Evolutionary conservation across 2,113 vertebrate species (phyloP).

Genomic region (Zosterops lateralis): DNA sequence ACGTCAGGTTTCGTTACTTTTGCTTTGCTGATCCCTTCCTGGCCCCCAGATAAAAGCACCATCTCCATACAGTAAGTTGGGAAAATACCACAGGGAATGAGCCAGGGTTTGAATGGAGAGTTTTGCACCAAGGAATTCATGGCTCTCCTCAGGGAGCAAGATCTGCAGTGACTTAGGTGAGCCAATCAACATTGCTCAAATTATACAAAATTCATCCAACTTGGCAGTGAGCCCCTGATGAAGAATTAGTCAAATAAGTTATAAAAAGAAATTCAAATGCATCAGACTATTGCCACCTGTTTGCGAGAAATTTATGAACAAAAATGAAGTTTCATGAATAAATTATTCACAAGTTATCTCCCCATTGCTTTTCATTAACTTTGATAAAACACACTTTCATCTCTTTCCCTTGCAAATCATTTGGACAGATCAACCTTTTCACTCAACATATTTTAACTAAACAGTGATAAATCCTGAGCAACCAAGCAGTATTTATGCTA

Average conservation of each 20-base stretch:
- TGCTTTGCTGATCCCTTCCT: neutral
- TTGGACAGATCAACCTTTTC: neutral
- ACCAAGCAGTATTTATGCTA: neutral
- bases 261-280: neutral
- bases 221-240: neutral
- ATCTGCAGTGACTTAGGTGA: neutral
- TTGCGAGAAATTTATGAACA: slow-evolving; percentile 8
- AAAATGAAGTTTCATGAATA: slow-evolving; percentile 22
- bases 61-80: neutral
- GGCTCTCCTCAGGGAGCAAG: neutral
- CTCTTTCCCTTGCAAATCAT: slow-evolving; percentile 1
- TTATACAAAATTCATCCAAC: neutral
- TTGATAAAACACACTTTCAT: neutral
- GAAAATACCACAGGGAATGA: neutral
- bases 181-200: neutral
- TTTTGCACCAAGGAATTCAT: neutral
- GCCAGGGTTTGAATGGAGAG: neutral
- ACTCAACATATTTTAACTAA: neutral
- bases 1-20: neutral
- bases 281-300: neutral
- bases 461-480: neutral
- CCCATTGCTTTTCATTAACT: neutral
- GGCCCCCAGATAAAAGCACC: neutral
- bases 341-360: slow-evolving; percentile 24
- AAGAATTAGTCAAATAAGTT: slow-evolving; percentile 13